Evolutionary conservation across 2,888 invertebrate genomes (phyloP).

Genomic region (Zootermopsis nevadensis): DNA sequence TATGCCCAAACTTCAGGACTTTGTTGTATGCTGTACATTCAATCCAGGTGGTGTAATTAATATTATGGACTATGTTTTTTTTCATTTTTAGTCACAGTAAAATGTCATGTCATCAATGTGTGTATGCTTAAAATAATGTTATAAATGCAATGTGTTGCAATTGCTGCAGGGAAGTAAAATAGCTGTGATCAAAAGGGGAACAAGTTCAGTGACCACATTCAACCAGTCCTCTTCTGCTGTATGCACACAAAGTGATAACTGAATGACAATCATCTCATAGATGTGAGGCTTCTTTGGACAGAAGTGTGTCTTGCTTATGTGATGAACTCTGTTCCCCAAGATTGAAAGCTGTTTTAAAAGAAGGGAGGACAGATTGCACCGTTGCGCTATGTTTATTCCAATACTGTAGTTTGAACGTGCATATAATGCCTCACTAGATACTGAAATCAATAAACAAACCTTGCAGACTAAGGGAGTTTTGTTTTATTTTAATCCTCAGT

Average conservation of each 20-base stretch:
- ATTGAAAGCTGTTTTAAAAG: slow-evolving; percentile 22
- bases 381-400: slow-evolving; percentile 37
- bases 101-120: slow-evolving; percentile 45
- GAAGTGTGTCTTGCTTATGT: not conserved
- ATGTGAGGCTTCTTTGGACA: too few relatives aligned
- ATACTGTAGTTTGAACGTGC: slow-evolving; percentile 37
- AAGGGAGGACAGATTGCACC: slow-evolving; percentile 20
- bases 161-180: not conserved
- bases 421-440: slow-evolving; percentile 47
- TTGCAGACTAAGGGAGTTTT: not conserved
- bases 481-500: too few relatives aligned
- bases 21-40: not conserved
- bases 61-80: not conserved
- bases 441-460: slow-evolving; percentile 48
- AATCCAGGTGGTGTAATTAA: not conserved
- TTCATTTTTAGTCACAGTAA: slow-evolving; percentile 45
- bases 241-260: too few relatives aligned
- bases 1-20: not conserved
- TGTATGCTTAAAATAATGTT: slow-evolving; percentile 24
- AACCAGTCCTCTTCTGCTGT: too few relatives aligned
- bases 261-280: too few relatives aligned
- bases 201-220: not conserved
- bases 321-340: not conserved
- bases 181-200: not conserved
- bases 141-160: slow-evolving; percentile 29